phyloP scores from a whole-genome alignment of 2,113 vertebrate genomes.

The Labrus mixtus region DNA sequence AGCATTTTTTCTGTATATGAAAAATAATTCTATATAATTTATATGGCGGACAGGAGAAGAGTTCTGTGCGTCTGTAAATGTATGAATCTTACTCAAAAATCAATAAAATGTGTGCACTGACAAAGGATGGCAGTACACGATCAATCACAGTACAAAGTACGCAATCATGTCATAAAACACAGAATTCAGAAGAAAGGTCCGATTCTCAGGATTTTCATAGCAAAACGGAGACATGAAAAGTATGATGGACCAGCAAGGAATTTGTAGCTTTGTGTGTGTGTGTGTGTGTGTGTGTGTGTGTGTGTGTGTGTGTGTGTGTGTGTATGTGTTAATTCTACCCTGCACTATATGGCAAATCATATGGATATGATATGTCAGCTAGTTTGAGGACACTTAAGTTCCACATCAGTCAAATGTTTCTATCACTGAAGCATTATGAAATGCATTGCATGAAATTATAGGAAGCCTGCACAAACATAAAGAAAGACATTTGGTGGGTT shows the following conservation, averaged over 20 bases:
- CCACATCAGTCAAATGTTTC: neutral
- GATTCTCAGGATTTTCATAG: neutral
- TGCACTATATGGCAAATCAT: neutral
- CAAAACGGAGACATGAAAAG: slow-evolving; percentile 3
- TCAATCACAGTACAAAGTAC: too few species aligned
- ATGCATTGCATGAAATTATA: neutral
- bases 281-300: too few species aligned
- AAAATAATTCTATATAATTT: neutral
- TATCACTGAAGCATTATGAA: neutral
- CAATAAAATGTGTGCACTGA: neutral
- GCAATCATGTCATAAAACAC: neutral
- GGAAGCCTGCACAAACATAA: neutral
- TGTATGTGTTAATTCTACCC: too few species aligned
- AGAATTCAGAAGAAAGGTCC: neutral
- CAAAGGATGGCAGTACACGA: neutral
- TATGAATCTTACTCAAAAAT: too few species aligned
- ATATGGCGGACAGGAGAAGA: neutral
- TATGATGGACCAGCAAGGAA: neutral
- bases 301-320: too few species aligned
- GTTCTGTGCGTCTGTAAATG: too few species aligned
- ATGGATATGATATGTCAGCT: neutral
- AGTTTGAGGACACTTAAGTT: neutral
- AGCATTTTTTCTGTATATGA: neutral
- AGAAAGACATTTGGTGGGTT: neutral
- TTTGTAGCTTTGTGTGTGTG: too few species aligned